Evolutionary conservation across 2,888 invertebrate genomes (phyloP).

Genomic region (Parochlus steinenii): DNA sequence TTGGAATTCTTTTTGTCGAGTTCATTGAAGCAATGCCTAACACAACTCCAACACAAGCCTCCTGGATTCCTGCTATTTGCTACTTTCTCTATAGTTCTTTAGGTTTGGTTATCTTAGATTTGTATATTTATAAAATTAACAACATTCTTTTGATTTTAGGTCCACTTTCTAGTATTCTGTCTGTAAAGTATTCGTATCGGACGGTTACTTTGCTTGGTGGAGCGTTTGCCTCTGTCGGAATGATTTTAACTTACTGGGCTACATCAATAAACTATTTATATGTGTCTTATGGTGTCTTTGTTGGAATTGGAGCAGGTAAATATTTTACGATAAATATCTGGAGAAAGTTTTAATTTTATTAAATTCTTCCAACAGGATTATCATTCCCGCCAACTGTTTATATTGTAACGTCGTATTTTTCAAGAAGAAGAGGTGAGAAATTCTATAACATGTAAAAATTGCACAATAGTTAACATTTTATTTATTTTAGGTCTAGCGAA

Average conservation of each 20-base stretch:
- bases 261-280: slow-evolving; percentile 63
- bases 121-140: neutral
- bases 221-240: slow-evolving; percentile 62
- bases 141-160: too few species aligned
- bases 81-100: slow-evolving; percentile 79
- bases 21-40: slow-evolving; percentile 66
- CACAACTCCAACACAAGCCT: slow-evolving; percentile 51
- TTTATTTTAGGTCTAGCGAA: slow-evolving; percentile 76
- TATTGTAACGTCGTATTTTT: slow-evolving; percentile 77
- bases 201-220: slow-evolving; percentile 73
- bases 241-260: slow-evolving; percentile 70
- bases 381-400: slow-evolving; percentile 81
- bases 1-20: slow-evolving; percentile 70
- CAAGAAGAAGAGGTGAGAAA: slow-evolving; percentile 53
- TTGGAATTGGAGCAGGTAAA: slow-evolving; percentile 70
- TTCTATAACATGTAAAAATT: too few species aligned
- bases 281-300: slow-evolving; percentile 61
- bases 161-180: slow-evolving; percentile 68
- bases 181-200: slow-evolving; percentile 67
- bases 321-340: too few species aligned
- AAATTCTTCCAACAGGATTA: too few species aligned
- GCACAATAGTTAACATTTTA: too few species aligned
- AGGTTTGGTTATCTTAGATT: slow-evolving; percentile 36
- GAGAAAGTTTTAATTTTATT: too few species aligned
- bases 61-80: slow-evolving; percentile 74